These are phyloP conservation scores for Xenotilapia flavipinnis DNA, from an alignment of 2,113 vertebrate genomes.

Conservation along the genomic window DNA sequence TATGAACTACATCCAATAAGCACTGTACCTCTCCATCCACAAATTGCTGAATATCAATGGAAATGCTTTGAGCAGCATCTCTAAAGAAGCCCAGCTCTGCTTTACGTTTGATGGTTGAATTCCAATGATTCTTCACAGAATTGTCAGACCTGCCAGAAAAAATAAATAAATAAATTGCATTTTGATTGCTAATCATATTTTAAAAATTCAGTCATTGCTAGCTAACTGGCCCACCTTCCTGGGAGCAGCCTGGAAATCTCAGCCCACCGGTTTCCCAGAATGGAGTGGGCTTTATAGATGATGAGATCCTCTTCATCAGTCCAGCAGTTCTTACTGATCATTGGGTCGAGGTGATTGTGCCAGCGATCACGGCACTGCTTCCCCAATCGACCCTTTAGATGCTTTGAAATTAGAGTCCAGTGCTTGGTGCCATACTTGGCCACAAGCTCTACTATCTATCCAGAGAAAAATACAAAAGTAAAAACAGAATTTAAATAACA, in stretches of 20 bases:
- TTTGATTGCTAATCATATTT: background rate
- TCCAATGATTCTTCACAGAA: slow-evolving; percentile 93
- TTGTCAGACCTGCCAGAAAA: slow-evolving; percentile 79
- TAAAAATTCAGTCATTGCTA: background rate
- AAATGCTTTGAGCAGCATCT: slow-evolving; percentile 61
- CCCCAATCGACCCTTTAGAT: slow-evolving; percentile 83
- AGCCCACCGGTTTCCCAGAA: slow-evolving; percentile 90
- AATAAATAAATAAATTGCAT: background rate
- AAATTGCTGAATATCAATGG: slow-evolving; percentile 63
- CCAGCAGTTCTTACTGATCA: slow-evolving; percentile 88
- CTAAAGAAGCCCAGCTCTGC: slow-evolving; percentile 76
- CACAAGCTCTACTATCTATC: slow-evolving; percentile 84
- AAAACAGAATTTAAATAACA: background rate
- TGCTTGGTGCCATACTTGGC: slow-evolving; percentile 80
- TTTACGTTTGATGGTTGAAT: slow-evolving; percentile 82
- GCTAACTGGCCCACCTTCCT: slow-evolving; percentile 74
- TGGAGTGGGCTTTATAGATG: slow-evolving; percentile 85
- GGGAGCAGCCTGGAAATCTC: slow-evolving; percentile 92
- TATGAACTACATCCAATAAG: background rate
- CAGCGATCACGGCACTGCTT: slow-evolving; percentile 95
- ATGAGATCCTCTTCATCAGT: slow-evolving; percentile 88
- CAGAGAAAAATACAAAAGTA: background rate
- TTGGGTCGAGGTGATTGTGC: slow-evolving; percentile 89
- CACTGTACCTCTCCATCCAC: slow-evolving; percentile 69
- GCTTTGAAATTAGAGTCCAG: slow-evolving; percentile 82